Evolutionary conservation across 2,888 invertebrate genomes (phyloP), one percentile per base, ranked within the genome.

Genomic region (Parnassius glacialis): DNA sequence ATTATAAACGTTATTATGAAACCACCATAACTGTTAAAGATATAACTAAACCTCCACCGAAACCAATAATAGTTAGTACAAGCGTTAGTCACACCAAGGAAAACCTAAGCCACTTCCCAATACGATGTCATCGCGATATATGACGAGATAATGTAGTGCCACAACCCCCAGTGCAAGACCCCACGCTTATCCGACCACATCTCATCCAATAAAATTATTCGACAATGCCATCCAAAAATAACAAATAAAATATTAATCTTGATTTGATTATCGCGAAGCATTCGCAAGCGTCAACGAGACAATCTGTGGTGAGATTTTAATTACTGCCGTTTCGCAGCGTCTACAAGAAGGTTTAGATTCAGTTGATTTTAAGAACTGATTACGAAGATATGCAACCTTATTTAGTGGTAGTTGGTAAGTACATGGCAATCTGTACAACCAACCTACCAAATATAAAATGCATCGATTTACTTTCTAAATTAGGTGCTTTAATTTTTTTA

Each of bases 181-280:
- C 76, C 78, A 76, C 88, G 82, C 84, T 89, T 90, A 90, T 89
- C 90, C 86, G 88, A 88, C 78, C 89, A 87, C 84, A 84, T 84
- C 82, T 75, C 79, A 66, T 65, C 67, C 69, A 71, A 70, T 73
- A 72, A 70, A 73, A 78, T 67, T 68, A 74, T 76, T 75, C 75
- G 69, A 78, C 79, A 76, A 72, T 76, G 75, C 77, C 75, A 77
- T 79, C 83, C 75, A 70, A 73, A 80, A 82, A 79, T 75, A 75
- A 72, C 74, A 76, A 84, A 82, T 79, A 77, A 83, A 85, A 83
- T 85, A 81, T 77, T 79, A 81, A 80, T 83, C 80, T 76, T 65
- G 68, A 70, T 75, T 70, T 70, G 74, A 76, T 81, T 85, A 87
- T 87, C 86, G 76, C 82, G 82, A 80, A 82, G 84, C 84, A 83